Evolutionary conservation across 1,140 invertebrate genomes (phyloP).

Genomic region (Camponotus pennsylvanicus): DNA sequence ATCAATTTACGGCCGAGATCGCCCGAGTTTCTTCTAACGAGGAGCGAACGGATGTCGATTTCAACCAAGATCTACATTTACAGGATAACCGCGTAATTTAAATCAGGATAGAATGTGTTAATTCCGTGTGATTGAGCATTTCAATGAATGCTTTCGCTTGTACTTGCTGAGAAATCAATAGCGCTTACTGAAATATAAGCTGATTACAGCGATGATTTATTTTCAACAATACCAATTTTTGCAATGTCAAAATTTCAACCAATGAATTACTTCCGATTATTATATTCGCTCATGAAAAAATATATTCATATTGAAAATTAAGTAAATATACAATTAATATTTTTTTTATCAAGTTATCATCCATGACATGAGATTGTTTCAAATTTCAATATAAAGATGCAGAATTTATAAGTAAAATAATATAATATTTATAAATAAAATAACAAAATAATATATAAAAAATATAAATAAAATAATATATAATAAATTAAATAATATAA

Average conservation of each 20-base stretch:
- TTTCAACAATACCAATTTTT: background rate
- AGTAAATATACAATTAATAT: slow-evolving; percentile 3
- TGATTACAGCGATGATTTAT: slow-evolving; percentile 5
- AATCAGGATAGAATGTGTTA: slow-evolving; percentile 18
- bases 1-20: slow-evolving; percentile 72
- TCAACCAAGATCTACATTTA: slow-evolving; percentile 36
- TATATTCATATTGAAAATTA: slow-evolving; percentile 1
- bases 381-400: background rate
- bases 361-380: background rate
- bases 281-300: background rate
- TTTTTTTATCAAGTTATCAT: background rate
- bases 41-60: slow-evolving; percentile 33
- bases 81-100: slow-evolving; percentile 28
- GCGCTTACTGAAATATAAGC: background rate
- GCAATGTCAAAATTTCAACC: no score
- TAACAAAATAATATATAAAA: background rate
- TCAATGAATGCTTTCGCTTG: slow-evolving; percentile 13
- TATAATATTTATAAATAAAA: background rate
- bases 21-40: slow-evolving; percentile 40
- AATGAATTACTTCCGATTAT: background rate
- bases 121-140: slow-evolving; percentile 58
- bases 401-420: background rate
- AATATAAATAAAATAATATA: background rate
- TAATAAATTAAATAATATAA: no score
- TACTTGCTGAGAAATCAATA: slow-evolving; percentile 29